These are phyloP conservation scores for Hyalella azteca DNA, from an alignment of 2,888 invertebrate species.

Conservation along the genomic window DNA sequence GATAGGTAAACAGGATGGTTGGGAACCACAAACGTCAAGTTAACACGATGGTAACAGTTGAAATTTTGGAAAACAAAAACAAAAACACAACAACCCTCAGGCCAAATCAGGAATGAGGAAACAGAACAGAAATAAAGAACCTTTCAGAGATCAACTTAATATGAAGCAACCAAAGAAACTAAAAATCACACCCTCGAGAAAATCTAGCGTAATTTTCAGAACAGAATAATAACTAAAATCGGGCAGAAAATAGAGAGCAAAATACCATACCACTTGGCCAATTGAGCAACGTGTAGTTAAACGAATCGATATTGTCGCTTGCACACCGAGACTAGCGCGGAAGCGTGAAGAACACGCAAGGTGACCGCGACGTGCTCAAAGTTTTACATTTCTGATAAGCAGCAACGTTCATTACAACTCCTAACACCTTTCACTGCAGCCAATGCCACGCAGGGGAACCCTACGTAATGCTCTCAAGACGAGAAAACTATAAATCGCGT, in stretches of 20 bases:
- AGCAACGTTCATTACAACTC: too few species aligned
- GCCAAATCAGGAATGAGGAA: conserved; percentile 11
- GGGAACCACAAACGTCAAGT: neutral
- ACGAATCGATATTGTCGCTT: too few species aligned
- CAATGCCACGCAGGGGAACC: too few species aligned
- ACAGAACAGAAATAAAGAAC: conserved; percentile 30
- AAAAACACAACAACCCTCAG: conserved; percentile 15
- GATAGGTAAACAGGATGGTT: neutral
- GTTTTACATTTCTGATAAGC: too few species aligned
- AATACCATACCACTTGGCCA: neutral
- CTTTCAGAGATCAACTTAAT: conserved; percentile 22
- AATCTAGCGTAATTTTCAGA: too few species aligned
- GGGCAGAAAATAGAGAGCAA: neutral
- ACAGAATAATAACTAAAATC: neutral
- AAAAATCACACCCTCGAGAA: too few species aligned
- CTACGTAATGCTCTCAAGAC: too few species aligned
- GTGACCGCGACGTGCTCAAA: too few species aligned
- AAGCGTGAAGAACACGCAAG: too few species aligned
- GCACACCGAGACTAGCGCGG: too few species aligned
- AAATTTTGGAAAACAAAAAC: conserved; percentile 10
- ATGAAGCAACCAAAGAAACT: neutral
- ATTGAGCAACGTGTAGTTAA: conserved; percentile 4
- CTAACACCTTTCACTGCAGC: too few species aligned
- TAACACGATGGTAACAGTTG: conserved; percentile 3
- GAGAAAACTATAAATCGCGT: too few species aligned